Percentiles rank a stretch among this genome's conserved stretches.
Evolutionary conservation across 2,113 vertebrate genomes (phyloP).

Genomic region (Campylomormyrus tamandua): DNA sequence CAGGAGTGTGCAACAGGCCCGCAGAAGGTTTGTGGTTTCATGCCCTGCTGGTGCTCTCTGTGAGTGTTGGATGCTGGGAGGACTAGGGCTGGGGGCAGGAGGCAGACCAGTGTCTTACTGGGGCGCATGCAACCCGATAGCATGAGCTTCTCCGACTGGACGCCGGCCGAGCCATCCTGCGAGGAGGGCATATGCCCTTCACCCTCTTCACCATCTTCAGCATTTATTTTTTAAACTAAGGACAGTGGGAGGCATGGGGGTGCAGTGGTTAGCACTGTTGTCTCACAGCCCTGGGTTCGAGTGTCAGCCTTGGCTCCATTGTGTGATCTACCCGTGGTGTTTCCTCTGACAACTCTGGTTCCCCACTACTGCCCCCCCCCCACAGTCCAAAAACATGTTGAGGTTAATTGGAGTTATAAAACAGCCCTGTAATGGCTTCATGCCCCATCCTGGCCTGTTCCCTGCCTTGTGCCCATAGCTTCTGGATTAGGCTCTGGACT

Average conservation of each 20-base stretch:
- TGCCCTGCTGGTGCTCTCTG: not conserved
- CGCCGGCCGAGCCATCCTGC: not conserved
- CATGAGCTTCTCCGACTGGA: not conserved
- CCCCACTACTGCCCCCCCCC: not conserved
- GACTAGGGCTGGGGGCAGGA: not conserved
- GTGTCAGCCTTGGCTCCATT: not conserved
- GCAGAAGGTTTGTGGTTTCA: constrained; percentile 12
- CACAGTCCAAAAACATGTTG: not conserved
- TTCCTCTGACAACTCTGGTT: not conserved
- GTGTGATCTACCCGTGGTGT: not conserved
- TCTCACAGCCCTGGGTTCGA: not conserved
- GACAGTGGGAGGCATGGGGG: not conserved
- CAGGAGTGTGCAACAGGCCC: not conserved
- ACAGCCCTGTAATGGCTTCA: not conserved
- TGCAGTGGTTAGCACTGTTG: not conserved
- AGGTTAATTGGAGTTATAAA: not conserved
- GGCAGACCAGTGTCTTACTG: not conserved
- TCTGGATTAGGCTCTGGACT: not conserved
- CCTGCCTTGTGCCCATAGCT: not conserved
- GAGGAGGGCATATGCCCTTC: not conserved
- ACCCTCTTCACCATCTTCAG: not conserved
- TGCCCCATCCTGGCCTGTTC: not conserved
- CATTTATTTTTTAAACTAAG: not conserved
- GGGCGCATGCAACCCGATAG: not conserved
- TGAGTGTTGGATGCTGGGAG: constrained; percentile 2